Percentiles rank a stretch among this genome's conserved stretches.
Evolutionary conservation across 2,888 invertebrate species (phyloP).

Genomic region (Trissolcus japonicus): DNA sequence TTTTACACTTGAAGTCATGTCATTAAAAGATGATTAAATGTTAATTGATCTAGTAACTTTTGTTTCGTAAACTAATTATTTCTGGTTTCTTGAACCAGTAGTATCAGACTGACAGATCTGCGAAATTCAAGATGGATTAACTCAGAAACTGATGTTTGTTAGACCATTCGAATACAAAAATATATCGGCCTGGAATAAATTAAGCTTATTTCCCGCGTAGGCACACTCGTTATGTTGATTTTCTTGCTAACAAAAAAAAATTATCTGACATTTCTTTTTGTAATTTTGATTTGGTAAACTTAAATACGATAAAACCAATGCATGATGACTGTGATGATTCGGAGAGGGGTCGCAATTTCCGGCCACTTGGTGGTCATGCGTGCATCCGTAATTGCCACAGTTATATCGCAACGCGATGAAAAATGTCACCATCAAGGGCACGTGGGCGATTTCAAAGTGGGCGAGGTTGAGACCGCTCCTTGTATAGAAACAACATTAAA

Average conservation of each 20-base stretch:
- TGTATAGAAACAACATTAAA: constrained; percentile 41
- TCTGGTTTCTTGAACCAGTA: no score
- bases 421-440: constrained; percentile 35
- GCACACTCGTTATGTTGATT: constrained; percentile 24
- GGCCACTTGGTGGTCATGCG: constrained; percentile 52
- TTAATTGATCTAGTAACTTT: no score
- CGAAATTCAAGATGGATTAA: not conserved
- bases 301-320: constrained; percentile 9
- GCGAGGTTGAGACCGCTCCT: constrained; percentile 53
- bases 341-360: constrained; percentile 39
- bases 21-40: no score
- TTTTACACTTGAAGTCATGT: no score
- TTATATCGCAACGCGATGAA: constrained; percentile 39
- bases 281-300: not conserved
- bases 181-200: constrained; percentile 28
- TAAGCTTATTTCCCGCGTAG: constrained; percentile 30
- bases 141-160: not conserved
- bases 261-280: not conserved
- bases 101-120: no score
- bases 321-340: constrained; percentile 14
- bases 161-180: constrained; percentile 14
- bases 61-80: no score
- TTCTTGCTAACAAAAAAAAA: not conserved
- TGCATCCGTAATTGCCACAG: constrained; percentile 45
- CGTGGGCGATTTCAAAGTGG: constrained; percentile 50